phyloP scores from a whole-genome alignment of 2,113 vertebrate species.

The Dicerorhinus sumatrensis region DNA sequence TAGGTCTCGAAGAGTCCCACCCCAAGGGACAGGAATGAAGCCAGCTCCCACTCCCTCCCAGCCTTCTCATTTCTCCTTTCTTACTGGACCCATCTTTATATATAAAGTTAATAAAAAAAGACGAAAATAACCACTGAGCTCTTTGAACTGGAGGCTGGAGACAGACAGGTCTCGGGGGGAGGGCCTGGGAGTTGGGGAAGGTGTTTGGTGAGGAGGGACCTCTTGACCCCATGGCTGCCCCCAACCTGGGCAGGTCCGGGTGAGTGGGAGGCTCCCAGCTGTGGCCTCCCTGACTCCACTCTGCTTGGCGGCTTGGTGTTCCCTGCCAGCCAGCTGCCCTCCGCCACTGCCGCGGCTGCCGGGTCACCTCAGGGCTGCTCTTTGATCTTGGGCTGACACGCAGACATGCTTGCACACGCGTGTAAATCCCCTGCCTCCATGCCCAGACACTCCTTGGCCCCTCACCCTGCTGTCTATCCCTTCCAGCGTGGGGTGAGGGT shows the following conservation, averaged over 20 bases:
- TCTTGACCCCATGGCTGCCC: neutral
- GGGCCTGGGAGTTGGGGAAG: neutral
- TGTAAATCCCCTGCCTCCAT: slow-evolving; percentile 74
- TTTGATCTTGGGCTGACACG: slow-evolving; percentile 77
- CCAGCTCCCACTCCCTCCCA: slow-evolving; percentile 56
- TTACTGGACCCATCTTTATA: slow-evolving; percentile 73
- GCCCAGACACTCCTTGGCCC: slow-evolving; percentile 65
- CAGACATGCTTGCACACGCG: slow-evolving; percentile 73
- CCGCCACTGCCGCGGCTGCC: neutral
- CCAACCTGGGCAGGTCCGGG: neutral
- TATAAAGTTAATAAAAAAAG: slow-evolving; percentile 83
- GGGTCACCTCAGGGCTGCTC: slow-evolving; percentile 77
- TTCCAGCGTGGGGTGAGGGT: slow-evolving; percentile 11
- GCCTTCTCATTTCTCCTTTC: slow-evolving; percentile 75
- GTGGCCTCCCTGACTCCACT: slow-evolving; percentile 47
- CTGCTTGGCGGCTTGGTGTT: slow-evolving; percentile 57
- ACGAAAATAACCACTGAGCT: slow-evolving; percentile 61
- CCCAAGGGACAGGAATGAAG: neutral
- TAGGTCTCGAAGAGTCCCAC: slow-evolving; percentile 35
- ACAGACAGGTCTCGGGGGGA: neutral
- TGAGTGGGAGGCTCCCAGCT: neutral
- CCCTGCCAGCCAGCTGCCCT: slow-evolving; percentile 68
- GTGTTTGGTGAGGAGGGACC: neutral
- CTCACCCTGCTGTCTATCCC: slow-evolving; percentile 47
- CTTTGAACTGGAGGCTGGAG: slow-evolving; percentile 43